Evolutionary conservation across 1,140 invertebrate species (phyloP).

Genomic region (Atta cephalotes): DNA sequence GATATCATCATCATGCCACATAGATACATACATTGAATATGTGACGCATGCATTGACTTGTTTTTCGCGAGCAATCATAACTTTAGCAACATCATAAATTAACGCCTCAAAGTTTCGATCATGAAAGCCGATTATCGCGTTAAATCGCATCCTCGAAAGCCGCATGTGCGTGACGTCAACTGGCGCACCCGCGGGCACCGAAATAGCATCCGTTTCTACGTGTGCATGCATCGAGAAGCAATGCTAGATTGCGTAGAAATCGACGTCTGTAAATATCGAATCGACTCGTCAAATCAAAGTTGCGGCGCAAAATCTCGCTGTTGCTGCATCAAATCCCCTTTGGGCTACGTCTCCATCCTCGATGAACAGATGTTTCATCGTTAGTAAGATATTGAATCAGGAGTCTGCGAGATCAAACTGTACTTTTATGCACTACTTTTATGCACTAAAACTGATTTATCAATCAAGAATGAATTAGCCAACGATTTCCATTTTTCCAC

Average conservation of each 20-base stretch:
- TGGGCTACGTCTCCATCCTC: neutral
- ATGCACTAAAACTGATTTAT: too few species aligned
- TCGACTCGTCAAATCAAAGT: slow-evolving; percentile 8
- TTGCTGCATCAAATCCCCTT: neutral
- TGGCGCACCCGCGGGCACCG: slow-evolving; percentile 65
- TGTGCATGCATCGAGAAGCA: slow-evolving; percentile 5
- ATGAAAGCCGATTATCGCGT: slow-evolving; percentile 27
- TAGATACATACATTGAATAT: neutral
- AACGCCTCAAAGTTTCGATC: slow-evolving; percentile 5
- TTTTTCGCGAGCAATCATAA: neutral
- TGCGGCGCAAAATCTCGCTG: neutral
- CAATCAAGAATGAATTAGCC: too few species aligned
- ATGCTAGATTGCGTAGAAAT: slow-evolving; percentile 28
- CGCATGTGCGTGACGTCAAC: slow-evolving; percentile 63
- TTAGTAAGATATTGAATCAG: slow-evolving; percentile 2
- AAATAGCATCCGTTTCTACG: slow-evolving; percentile 60
- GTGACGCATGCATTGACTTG: neutral
- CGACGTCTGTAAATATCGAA: slow-evolving; percentile 30
- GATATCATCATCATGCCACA: neutral
- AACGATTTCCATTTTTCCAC: too few species aligned
- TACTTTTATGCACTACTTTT: too few species aligned
- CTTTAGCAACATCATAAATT: slow-evolving; percentile 24
- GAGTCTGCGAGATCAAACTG: neutral
- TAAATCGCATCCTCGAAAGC: slow-evolving; percentile 27
- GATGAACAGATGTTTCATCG: slow-evolving; percentile 28